Evolutionary conservation across 2,888 invertebrate genomes (phyloP).

Genomic region (Drosophila koepferae): DNA sequence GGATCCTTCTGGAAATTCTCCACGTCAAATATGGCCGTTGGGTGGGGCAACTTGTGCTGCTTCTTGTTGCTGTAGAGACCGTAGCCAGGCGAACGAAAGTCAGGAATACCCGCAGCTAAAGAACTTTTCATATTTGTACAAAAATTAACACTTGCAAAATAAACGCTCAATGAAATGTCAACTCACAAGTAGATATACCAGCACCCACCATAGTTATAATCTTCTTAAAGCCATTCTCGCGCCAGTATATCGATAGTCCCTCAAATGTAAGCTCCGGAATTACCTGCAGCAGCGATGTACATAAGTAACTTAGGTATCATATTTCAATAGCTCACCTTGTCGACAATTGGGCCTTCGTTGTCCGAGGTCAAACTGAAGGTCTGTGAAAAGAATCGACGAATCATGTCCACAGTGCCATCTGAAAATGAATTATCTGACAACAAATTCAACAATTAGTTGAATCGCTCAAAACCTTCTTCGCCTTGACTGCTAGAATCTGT

Average conservation of each 20-base stretch:
- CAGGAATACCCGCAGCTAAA: slow-evolving; percentile 92
- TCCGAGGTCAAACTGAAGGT: slow-evolving; percentile 87
- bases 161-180: slow-evolving; percentile 1
- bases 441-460: slow-evolving; percentile 15
- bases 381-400: slow-evolving; percentile 88
- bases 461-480: slow-evolving; percentile 33
- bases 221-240: slow-evolving; percentile 91
- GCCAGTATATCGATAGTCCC: slow-evolving; percentile 92
- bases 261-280: slow-evolving; percentile 90
- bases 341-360: slow-evolving; percentile 37
- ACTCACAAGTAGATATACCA: slow-evolving; percentile 97
- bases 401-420: slow-evolving; percentile 87
- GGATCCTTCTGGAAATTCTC: slow-evolving; percentile 95
- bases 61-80: slow-evolving; percentile 96
- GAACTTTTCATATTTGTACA: slow-evolving; percentile 14
- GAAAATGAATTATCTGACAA: slow-evolving; percentile 20
- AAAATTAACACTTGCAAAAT: slow-evolving; percentile 7
- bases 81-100: slow-evolving; percentile 96
- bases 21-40: slow-evolving; percentile 96
- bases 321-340: slow-evolving; percentile 48
- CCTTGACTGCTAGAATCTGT: slow-evolving; percentile 34
- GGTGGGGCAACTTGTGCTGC: slow-evolving; percentile 95
- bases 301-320: background rate
- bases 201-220: slow-evolving; percentile 98
- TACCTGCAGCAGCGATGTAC: slow-evolving; percentile 85